Evolutionary conservation across 2,888 invertebrate genomes (phyloP).

Genomic region (Melanophora roralis): DNA sequence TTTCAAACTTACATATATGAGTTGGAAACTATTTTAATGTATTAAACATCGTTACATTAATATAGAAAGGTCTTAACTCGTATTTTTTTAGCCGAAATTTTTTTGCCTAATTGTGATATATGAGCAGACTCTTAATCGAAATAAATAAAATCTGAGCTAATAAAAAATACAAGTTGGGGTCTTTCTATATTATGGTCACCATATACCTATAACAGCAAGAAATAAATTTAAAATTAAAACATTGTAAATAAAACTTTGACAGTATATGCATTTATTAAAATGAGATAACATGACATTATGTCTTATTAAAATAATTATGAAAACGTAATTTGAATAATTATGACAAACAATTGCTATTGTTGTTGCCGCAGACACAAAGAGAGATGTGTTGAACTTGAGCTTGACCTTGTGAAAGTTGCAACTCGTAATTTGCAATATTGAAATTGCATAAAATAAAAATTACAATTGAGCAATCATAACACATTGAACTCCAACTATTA

Average conservation of each 20-base stretch:
- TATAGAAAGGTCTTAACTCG: no score
- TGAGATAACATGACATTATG: constrained; percentile 15
- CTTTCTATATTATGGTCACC: no score
- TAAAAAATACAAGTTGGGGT: no score
- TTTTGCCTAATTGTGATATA: no score
- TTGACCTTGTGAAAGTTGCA: constrained; percentile 70
- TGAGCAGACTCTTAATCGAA: no score
- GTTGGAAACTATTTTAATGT: no score
- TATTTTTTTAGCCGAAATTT: no score
- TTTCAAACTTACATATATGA: no score
- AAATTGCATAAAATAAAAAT: constrained; percentile 3
- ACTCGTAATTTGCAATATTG: constrained; percentile 21
- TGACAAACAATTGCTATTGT: neutral
- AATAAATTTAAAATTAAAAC: neutral
- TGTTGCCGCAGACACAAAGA: constrained; percentile 39
- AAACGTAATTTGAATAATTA: neutral
- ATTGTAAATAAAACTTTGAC: neutral
- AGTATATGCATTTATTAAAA: neutral
- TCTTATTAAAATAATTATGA: constrained; percentile 17
- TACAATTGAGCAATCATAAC: constrained; percentile 6
- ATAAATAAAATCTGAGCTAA: no score
- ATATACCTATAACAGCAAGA: neutral
- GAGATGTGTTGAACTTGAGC: constrained; percentile 70
- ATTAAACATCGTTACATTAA: no score
- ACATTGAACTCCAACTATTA: constrained; percentile 35